Conservation (phyloP, 2,797 vertebrate genomes). For the Acrossocheilus wenchowensis region DNA sequence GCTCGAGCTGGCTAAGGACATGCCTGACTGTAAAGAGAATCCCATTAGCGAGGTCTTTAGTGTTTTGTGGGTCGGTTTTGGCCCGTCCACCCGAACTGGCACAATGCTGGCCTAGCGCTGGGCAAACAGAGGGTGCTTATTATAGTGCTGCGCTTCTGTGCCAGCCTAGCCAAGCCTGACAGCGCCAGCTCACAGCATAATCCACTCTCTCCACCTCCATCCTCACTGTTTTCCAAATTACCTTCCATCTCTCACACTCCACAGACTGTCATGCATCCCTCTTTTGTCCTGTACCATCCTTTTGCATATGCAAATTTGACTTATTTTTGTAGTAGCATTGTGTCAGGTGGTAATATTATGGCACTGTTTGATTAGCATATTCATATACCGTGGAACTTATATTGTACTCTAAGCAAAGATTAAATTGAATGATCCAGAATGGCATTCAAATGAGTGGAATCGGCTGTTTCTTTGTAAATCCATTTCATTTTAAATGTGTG, state of each 20-base stretch:
- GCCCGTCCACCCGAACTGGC: slow-evolving; percentile 49
- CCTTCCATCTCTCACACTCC: slow-evolving; percentile 18
- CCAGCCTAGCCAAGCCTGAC: slow-evolving; percentile 48
- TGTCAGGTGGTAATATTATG: not conserved
- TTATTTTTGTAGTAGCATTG: not conserved
- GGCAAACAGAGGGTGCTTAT: slow-evolving; percentile 61
- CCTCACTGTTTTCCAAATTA: slow-evolving; percentile 29
- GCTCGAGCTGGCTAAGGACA: slow-evolving; percentile 46
- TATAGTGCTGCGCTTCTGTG: slow-evolving; percentile 50
- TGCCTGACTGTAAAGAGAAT: slow-evolving; percentile 56
- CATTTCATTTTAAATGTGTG: not conserved
- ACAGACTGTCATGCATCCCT: not conserved
- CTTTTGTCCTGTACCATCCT: not conserved
- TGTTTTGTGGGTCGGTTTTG: slow-evolving; percentile 49
- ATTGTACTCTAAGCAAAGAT: not conserved
- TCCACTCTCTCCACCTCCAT: slow-evolving; percentile 43
- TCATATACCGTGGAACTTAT: not conserved
- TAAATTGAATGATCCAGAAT: not conserved
- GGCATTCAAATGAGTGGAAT: not conserved
- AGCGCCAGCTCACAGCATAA: slow-evolving; percentile 52
- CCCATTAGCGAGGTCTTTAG: slow-evolving; percentile 58
- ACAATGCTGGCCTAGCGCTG: slow-evolving; percentile 40
- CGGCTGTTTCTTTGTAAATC: not conserved
- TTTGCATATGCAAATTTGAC: not conserved
- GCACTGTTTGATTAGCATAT: not conserved